Evolutionary conservation across 1,140 invertebrate genomes (phyloP).

Genomic region (Calephelis virginiensis): DNA sequence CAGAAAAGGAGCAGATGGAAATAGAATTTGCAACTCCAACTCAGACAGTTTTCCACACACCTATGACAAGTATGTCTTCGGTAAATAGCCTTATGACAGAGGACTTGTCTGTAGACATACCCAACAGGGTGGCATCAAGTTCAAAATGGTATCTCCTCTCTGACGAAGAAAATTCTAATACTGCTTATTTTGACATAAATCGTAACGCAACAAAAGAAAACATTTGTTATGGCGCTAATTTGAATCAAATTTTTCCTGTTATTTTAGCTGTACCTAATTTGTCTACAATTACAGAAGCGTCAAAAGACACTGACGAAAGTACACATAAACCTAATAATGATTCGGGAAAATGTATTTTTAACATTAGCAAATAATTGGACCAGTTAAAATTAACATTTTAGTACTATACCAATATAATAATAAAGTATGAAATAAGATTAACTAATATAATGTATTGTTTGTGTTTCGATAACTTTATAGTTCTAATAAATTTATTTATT

Average conservation of each 20-base stretch:
- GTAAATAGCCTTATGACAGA: conserved; percentile 59
- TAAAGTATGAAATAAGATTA: no score
- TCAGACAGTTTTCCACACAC: conserved; percentile 27
- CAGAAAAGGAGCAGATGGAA: background rate
- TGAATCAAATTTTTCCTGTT: conserved; percentile 60
- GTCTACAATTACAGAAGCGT: conserved; percentile 63
- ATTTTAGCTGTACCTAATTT: conserved; percentile 59
- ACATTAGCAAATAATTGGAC: background rate
- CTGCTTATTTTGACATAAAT: conserved; percentile 33
- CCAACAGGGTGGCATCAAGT: conserved; percentile 9
- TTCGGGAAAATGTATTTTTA: background rate
- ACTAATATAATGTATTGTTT: no score
- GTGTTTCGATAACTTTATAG: no score
- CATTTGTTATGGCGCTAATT: conserved; percentile 39
- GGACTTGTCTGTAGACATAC: conserved; percentile 50
- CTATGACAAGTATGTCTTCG: conserved; percentile 29
- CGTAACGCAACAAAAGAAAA: conserved; percentile 12
- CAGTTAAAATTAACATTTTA: no score
- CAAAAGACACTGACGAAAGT: conserved; percentile 43
- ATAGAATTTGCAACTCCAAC: conserved; percentile 7
- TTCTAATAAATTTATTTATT: no score
- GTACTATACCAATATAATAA: no score
- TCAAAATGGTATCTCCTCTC: conserved; percentile 60
- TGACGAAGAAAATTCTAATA: conserved; percentile 56
- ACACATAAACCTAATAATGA: background rate